phyloP scores from a whole-genome alignment of 2,797 vertebrate genomes.

The Propithecus deckenii region DNA sequence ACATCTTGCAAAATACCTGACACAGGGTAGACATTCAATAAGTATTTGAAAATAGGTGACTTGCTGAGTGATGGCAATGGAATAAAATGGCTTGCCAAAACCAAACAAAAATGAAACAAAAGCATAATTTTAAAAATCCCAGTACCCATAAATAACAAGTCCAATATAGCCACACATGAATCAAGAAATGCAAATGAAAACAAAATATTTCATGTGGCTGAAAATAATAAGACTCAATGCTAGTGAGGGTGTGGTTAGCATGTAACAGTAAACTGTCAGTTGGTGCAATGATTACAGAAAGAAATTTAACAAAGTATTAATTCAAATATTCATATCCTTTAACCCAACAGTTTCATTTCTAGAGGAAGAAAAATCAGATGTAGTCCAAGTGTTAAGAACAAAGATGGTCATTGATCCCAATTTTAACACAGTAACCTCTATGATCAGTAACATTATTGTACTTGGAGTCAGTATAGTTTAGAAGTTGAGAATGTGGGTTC shows the following conservation, averaged over 20 bases:
- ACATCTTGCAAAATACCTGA: conserved; percentile 33
- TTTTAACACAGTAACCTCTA: not conserved
- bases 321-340: not conserved
- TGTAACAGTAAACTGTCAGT: not conserved
- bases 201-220: not conserved
- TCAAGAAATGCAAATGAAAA: not conserved
- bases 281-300: not conserved
- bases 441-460: not conserved
- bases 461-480: not conserved
- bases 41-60: conserved; percentile 28
- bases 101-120: conserved; percentile 17
- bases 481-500: not conserved
- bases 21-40: not conserved
- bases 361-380: not conserved
- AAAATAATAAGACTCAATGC: not conserved
- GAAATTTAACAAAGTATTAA: not conserved
- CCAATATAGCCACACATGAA: not conserved
- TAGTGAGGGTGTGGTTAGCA: not conserved
- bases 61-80: not conserved
- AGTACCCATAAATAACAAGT: not conserved
- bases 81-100: not conserved
- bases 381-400: not conserved
- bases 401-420: not conserved
- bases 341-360: not conserved
- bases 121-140: not conserved